A percentile compares a stretch with the other conserved stretches of the same genome.
phyloP scores from a whole-genome alignment of 2,797 vertebrate genomes.

The Iguana delicatissima region DNA sequence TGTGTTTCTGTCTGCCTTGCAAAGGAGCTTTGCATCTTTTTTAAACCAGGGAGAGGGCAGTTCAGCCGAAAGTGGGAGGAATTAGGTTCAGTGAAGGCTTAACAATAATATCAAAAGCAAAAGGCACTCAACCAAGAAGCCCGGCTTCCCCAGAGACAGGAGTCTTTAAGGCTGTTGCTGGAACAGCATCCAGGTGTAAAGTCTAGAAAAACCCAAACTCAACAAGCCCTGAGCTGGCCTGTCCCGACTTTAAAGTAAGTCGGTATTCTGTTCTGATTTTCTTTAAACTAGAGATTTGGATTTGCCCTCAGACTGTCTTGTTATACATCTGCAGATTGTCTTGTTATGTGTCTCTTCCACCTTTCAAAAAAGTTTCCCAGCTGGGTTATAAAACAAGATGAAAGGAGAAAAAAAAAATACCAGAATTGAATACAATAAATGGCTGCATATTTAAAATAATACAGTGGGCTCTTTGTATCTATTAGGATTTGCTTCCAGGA shows the following conservation, averaged over 20 bases:
- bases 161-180: not conserved
- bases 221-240: too few relatives aligned
- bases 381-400: not conserved
- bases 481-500: too few relatives aligned
- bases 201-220: not conserved
- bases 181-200: not conserved
- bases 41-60: not conserved
- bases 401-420: not conserved
- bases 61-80: accelerated
- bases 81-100: constrained; percentile 35
- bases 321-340: not conserved
- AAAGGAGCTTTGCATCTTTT: accelerated
- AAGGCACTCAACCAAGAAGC: constrained; percentile 17
- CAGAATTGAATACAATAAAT: not conserved
- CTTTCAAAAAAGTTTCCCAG: not conserved
- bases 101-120: constrained; percentile 44
- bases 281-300: not conserved
- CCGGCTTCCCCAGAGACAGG: not conserved
- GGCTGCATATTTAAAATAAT: not conserved
- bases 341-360: too few relatives aligned
- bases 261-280: too few relatives aligned
- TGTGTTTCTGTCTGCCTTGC: not conserved
- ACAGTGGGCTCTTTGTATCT: too few relatives aligned
- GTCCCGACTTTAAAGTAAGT: too few relatives aligned
- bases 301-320: too few relatives aligned